Conservation (phyloP, 2,113 vertebrate species). For the Pristiophorus japonicus region DNA sequence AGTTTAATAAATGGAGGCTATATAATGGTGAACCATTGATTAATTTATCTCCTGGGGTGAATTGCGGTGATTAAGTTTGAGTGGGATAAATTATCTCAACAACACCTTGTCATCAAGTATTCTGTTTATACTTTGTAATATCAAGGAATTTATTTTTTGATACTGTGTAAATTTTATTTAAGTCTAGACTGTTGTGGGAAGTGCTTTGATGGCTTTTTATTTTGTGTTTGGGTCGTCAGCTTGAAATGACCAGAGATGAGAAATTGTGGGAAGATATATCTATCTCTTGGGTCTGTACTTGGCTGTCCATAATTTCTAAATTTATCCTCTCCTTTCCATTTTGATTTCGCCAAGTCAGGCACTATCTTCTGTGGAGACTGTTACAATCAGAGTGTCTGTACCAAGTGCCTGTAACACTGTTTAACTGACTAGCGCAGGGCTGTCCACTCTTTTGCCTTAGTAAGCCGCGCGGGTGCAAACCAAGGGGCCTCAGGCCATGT, state of each 20-base stretch:
- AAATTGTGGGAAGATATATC: background rate
- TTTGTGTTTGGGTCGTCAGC: background rate
- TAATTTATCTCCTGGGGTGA: background rate
- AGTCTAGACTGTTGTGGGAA: background rate
- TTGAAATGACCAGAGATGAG: background rate
- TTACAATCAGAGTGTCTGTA: too few relatives aligned
- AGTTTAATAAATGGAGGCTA: background rate
- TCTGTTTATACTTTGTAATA: background rate
- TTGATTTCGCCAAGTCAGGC: background rate
- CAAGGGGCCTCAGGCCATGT: background rate
- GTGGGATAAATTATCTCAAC: background rate
- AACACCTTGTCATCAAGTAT: background rate
- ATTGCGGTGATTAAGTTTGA: background rate
- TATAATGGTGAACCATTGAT: background rate
- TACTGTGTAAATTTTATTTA: background rate
- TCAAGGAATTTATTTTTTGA: background rate
- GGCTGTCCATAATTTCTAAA: background rate
- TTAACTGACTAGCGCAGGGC: background rate
- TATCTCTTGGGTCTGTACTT: background rate
- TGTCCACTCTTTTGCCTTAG: background rate
- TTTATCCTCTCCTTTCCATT: background rate
- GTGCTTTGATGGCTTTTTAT: background rate
- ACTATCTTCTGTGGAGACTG: background rate
- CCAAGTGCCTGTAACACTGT: too few relatives aligned
- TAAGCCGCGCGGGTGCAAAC: background rate